These are phyloP conservation scores for Drosophila yooni DNA, from an alignment of 2,888 invertebrate genomes.

Conservation along the genomic window DNA sequence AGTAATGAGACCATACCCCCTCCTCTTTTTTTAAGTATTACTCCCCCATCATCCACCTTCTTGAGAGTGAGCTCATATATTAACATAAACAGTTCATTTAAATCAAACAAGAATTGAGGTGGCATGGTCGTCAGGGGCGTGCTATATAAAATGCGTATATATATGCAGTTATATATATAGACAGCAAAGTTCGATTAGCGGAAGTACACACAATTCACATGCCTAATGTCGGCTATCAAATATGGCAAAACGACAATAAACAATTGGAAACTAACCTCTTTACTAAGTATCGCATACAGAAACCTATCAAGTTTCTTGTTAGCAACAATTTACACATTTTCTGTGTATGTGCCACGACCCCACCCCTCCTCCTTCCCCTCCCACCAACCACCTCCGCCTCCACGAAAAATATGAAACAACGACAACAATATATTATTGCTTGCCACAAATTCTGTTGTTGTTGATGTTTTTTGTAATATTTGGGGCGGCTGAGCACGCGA, in stretches of 20 bases:
- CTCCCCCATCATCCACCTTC: conserved; percentile 17
- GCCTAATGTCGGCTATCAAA: conserved; percentile 29
- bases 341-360: background rate
- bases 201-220: conserved; percentile 39
- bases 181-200: conserved; percentile 68
- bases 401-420: conserved; percentile 46
- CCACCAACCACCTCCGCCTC: conserved; percentile 7
- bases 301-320: conserved; percentile 76
- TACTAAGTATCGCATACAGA: conserved; percentile 35
- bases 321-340: conserved; percentile 72
- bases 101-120: conserved; percentile 58
- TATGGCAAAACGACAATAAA: conserved; percentile 39
- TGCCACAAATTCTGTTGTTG: conserved; percentile 52
- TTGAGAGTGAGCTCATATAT: conserved; percentile 71
- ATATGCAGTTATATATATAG: conserved; percentile 2
- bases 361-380: too few relatives aligned
- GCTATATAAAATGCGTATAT: conserved; percentile 40
- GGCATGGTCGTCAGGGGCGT: conserved; percentile 34
- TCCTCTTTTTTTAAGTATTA: background rate
- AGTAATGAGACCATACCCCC: conserved; percentile 59
- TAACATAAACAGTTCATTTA: conserved; percentile 79
- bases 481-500: conserved; percentile 67
- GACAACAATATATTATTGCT: conserved; percentile 57
- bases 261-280: conserved; percentile 43
- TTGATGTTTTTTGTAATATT: conserved; percentile 48